phyloP scores from a whole-genome alignment of 2,113 vertebrate species.

The Terrapene triunguis region DNA sequence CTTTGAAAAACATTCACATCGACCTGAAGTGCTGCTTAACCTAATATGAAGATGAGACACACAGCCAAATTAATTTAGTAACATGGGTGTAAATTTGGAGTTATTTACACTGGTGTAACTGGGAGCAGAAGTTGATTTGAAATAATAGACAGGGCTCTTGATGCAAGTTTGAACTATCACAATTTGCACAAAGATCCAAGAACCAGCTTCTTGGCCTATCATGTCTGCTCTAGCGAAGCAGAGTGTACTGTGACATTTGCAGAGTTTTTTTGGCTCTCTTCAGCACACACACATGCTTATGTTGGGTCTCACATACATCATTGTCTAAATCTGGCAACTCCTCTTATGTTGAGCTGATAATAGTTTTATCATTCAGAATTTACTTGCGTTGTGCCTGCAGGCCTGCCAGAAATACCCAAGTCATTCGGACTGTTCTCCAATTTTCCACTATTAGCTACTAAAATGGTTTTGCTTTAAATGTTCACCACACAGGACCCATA shows the following conservation, averaged over 20 bases:
- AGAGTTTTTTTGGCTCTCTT: constrained; percentile 61
- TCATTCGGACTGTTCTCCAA: constrained; percentile 21
- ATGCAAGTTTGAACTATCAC: constrained; percentile 52
- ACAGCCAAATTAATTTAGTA: constrained; percentile 69
- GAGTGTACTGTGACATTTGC: constrained; percentile 58
- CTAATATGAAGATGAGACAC: constrained; percentile 67
- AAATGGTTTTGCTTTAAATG: constrained; percentile 1
- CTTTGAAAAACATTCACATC: constrained; percentile 15
- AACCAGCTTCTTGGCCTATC: constrained; percentile 50
- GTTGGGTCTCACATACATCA: constrained; percentile 49
- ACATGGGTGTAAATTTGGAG: constrained; percentile 59
- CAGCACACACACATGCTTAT: constrained; percentile 46
- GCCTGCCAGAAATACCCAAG: constrained; percentile 48
- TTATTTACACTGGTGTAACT: constrained; percentile 52
- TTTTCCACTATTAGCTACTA: constrained; percentile 24
- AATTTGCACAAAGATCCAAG: constrained; percentile 28
- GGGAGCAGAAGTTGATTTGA: constrained; percentile 56
- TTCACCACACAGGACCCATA: rapidly evolving
- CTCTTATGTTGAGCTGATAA: constrained; percentile 32
- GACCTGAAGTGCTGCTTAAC: not conserved
- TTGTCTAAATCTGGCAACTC: constrained; percentile 61
- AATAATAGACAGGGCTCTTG: constrained; percentile 51
- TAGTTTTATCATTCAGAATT: constrained; percentile 70
- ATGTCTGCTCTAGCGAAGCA: not conserved
- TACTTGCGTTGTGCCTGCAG: constrained; percentile 61